These are phyloP conservation scores for Scyliorhinus canicula DNA, from an alignment of 2,797 vertebrate genomes.

Conservation along the genomic window DNA sequence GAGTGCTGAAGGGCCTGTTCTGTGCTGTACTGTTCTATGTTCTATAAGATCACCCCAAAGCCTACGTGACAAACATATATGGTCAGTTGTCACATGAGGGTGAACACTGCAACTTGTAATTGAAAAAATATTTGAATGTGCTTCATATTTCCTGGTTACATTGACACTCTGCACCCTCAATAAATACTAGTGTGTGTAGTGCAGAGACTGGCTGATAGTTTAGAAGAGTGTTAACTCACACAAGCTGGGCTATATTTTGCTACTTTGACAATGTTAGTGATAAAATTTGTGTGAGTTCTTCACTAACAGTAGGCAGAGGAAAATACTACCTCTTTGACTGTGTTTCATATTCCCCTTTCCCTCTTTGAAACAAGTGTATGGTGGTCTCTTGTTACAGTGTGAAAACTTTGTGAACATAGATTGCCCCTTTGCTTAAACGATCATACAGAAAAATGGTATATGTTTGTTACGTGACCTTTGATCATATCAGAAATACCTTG, in stretches of 20 bases:
- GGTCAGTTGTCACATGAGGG: no score
- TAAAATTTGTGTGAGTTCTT: background rate
- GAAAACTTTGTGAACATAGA: background rate
- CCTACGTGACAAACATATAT: no score
- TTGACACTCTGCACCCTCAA: background rate
- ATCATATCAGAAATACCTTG: background rate
- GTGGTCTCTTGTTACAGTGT: background rate
- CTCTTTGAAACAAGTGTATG: background rate
- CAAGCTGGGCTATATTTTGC: background rate
- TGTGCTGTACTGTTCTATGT: no score
- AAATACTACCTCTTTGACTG: background rate
- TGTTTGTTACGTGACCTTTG: background rate
- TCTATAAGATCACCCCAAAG: no score
- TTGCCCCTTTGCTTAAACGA: background rate
- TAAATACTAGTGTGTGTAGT: background rate
- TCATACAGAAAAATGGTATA: background rate
- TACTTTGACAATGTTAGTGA: background rate
- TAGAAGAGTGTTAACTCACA: background rate
- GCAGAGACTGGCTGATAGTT: background rate
- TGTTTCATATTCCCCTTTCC: background rate
- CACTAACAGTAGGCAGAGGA: background rate
- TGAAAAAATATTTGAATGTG: no score
- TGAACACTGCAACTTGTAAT: no score
- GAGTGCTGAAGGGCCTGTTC: no score
- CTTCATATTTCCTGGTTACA: background rate